Evolutionary conservation across 2,888 invertebrate genomes (phyloP).

Genomic region (Hypolimnas misippus): DNA sequence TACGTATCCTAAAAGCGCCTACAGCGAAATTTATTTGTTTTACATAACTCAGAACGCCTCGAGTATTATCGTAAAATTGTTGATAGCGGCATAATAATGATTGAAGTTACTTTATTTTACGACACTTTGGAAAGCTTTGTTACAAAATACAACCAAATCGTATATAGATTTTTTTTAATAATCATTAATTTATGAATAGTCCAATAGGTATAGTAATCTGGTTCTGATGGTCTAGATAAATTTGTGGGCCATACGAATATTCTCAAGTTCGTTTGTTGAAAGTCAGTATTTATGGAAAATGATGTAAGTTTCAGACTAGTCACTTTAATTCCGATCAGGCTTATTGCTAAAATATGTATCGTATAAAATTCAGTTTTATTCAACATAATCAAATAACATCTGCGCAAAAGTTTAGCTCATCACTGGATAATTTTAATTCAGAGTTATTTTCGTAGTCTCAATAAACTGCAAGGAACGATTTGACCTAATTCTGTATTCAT

Average conservation of each 20-base stretch:
- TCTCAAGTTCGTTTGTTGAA: no score
- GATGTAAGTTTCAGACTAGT: no score
- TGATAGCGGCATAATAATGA: constrained; percentile 12
- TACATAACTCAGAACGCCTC: constrained; percentile 4
- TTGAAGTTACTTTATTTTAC: constrained; percentile 3
- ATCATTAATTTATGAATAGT: no score
- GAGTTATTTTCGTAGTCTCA: constrained; percentile 15
- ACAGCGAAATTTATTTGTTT: constrained; percentile 23
- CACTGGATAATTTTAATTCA: constrained; percentile 2
- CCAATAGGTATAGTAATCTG: no score
- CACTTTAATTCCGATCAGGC: no score
- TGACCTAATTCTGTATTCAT: constrained; percentile 19
- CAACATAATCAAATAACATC: neutral
- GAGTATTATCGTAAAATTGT: constrained; percentile 8
- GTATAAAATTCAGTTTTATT: neutral
- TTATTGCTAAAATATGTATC: no score
- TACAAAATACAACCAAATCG: neutral
- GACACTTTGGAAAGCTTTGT: neutral
- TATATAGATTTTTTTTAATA: neutral
- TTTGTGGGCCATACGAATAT: no score
- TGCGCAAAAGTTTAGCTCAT: neutral
- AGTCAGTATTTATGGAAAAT: no score
- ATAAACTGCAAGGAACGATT: constrained; percentile 19
- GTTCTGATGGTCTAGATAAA: no score
- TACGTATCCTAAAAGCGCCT: constrained; percentile 14